Percentiles rank a stretch among this genome's conserved stretches.
Evolutionary conservation across 2,888 invertebrate species (phyloP).

Genomic region (Cantharis flavilabris): DNA sequence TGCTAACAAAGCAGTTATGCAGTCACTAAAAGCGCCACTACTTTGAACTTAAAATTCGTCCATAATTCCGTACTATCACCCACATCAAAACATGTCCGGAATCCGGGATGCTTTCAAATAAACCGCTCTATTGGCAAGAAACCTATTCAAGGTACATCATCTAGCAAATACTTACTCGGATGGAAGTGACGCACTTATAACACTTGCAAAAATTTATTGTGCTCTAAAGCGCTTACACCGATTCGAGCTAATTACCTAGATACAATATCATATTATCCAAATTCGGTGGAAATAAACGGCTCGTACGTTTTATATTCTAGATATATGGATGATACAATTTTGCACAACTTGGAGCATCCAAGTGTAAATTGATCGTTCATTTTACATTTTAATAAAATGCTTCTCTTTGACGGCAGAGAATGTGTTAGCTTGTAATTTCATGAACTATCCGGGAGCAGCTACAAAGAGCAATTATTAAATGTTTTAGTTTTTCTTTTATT

Average conservation of each 20-base stretch:
- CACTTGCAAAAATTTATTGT: background rate
- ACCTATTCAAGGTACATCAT: background rate
- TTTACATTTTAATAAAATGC: background rate
- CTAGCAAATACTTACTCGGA: background rate
- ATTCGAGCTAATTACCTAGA: background rate
- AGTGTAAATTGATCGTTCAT: background rate
- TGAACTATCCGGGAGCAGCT: background rate
- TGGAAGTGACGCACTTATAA: background rate
- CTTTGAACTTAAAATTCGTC: slow-evolving; percentile 18
- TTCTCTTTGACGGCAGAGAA: background rate
- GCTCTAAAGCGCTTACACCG: background rate
- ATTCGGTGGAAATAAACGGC: background rate
- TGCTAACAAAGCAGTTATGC: slow-evolving; percentile 28
- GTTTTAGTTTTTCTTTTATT: background rate
- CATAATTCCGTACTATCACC: slow-evolving; percentile 14
- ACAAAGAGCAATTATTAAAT: background rate
- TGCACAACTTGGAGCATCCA: background rate
- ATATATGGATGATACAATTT: background rate
- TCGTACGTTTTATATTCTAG: background rate
- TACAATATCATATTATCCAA: background rate
- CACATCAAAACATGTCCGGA: slow-evolving; percentile 19
- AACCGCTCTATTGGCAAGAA: slow-evolving; percentile 1
- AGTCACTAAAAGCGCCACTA: slow-evolving; percentile 20
- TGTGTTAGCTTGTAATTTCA: background rate
- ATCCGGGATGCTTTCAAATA: slow-evolving; percentile 3